A percentile compares a stretch with the other conserved stretches of the same genome.
Conservation (phyloP, 2,113 vertebrate genomes). For the Pachycephala philippinensis region DNA sequence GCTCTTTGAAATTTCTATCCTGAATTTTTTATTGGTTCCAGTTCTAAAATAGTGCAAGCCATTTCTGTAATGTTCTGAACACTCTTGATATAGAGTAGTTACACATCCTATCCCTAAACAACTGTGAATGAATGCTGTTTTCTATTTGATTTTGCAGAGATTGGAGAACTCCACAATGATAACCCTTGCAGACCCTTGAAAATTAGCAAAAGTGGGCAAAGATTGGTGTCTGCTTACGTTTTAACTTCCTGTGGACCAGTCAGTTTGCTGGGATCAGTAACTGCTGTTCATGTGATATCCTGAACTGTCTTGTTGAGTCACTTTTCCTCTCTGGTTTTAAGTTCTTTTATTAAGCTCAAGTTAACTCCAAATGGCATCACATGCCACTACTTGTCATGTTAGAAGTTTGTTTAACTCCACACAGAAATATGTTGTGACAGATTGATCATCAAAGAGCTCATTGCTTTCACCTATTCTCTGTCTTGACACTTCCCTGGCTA, state of each 20-base stretch:
- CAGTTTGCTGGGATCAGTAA: not conserved
- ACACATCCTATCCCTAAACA: not conserved
- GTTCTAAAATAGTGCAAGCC: not conserved
- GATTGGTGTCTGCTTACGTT: not conserved
- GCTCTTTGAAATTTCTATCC: not conserved
- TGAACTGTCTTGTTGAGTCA: not conserved
- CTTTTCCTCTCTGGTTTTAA: not conserved
- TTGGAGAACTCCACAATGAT: not conserved
- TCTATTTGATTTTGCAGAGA: not conserved
- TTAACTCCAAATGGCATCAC: not conserved
- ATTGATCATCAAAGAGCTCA: not conserved
- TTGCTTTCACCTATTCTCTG: not conserved
- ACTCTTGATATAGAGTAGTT: not conserved
- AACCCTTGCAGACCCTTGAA: not conserved
- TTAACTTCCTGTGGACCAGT: not conserved
- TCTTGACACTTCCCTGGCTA: not conserved
- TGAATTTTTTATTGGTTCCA: not conserved
- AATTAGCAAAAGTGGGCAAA: not conserved
- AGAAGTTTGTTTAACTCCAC: not conserved
- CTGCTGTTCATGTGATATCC: not conserved
- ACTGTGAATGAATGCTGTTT: not conserved
- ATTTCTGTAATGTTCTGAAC: not conserved
- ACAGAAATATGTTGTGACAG: not conserved
- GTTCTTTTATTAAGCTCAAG: not conserved
- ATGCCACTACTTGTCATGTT: not conserved